Percentiles rank a stretch among this genome's conserved stretches.
phyloP scores from a whole-genome alignment of 1,140 invertebrate genomes.

The Drosophila navojoa region DNA sequence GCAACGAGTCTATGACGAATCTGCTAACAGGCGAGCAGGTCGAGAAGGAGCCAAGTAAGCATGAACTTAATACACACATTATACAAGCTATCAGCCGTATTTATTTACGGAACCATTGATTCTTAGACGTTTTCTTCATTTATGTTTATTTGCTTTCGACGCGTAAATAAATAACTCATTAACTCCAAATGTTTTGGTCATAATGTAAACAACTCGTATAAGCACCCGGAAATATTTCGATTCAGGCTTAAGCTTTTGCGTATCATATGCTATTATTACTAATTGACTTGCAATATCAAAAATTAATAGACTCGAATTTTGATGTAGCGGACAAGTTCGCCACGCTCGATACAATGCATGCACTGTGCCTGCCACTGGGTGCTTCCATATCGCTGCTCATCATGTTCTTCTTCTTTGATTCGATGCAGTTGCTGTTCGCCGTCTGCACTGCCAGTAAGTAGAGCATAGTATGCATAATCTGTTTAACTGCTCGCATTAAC shows the following conservation, averaged over 20 bases:
- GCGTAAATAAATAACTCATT: no score
- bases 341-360: slow-evolving; percentile 98
- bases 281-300: background rate
- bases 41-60: slow-evolving; percentile 79
- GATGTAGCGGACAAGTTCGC: slow-evolving; percentile 78
- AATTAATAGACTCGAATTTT: slow-evolving; percentile 8
- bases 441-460: slow-evolving; percentile 97
- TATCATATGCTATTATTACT: no score
- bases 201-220: no score
- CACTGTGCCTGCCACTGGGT: slow-evolving; percentile 96
- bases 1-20: slow-evolving; percentile 85
- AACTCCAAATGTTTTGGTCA: no score
- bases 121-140: no score
- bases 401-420: slow-evolving; percentile 99
- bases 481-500: background rate
- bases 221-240: no score
- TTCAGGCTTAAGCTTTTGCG: no score
- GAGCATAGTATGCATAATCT: background rate
- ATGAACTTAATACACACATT: no score
- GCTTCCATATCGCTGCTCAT: slow-evolving; percentile 97
- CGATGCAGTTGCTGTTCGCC: slow-evolving; percentile 98
- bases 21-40: slow-evolving; percentile 85
- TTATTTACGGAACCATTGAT: no score
- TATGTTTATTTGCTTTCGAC: no score
- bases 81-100: no score